Percentiles rank a stretch among this genome's conserved stretches.
These are phyloP conservation scores for Zoanthus sociatus DNA, from an alignment of 92 coral and sea anemone species.

Conservation along the genomic window DNA sequence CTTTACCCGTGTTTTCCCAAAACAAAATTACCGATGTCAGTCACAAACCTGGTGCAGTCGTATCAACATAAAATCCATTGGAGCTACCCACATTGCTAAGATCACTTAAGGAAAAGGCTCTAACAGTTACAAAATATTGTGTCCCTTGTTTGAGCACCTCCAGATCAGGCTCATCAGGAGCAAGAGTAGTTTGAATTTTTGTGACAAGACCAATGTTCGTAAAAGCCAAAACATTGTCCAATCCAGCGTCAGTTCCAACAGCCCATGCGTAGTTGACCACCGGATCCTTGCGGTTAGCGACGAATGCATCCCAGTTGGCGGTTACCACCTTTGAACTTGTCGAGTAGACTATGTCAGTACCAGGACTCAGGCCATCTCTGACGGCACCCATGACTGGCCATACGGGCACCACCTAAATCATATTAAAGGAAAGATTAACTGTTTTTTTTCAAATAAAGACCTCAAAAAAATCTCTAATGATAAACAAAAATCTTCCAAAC, in stretches of 20 bases:
- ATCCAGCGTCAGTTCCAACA: constrained; percentile 78
- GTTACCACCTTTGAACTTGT: constrained; percentile 71
- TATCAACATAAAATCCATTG: constrained; percentile 87
- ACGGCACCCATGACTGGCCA: constrained; percentile 87
- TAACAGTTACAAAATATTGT: constrained; percentile 84
- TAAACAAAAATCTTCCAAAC: too few relatives aligned
- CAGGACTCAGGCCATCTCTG: constrained; percentile 70
- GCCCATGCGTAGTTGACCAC: constrained; percentile 93
- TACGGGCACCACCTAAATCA: constrained; percentile 58
- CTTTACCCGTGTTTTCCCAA: too few relatives aligned
- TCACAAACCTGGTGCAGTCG: constrained; percentile 68
- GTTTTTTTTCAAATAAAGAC: too few relatives aligned
- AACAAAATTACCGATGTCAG: neutral
- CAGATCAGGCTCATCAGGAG: constrained; percentile 79
- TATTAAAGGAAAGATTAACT: neutral
- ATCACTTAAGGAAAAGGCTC: constrained; percentile 81
- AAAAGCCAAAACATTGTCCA: constrained; percentile 73
- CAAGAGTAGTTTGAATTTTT: constrained; percentile 60
- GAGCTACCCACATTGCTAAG: constrained; percentile 74
- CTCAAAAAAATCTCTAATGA: too few relatives aligned
- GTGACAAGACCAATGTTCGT: constrained; percentile 77
- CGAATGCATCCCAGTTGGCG: constrained; percentile 88
- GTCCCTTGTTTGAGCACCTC: constrained; percentile 78
- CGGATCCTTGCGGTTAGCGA: constrained; percentile 84
- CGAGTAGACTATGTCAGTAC: constrained; percentile 69